These are phyloP conservation scores for Pleuronectes platessa DNA, from an alignment of 2,113 vertebrate genomes.

Conservation along the genomic window DNA sequence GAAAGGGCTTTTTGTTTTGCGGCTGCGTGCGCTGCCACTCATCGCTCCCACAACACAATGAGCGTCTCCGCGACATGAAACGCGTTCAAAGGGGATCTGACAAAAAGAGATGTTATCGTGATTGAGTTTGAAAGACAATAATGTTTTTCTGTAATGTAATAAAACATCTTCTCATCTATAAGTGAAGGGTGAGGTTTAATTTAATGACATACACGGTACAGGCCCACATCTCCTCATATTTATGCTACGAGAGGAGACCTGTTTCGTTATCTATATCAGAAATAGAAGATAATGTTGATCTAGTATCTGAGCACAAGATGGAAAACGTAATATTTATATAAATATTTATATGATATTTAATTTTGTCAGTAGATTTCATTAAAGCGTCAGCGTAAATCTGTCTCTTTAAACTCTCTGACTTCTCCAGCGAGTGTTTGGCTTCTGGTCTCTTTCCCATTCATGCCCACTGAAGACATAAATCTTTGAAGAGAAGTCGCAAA, in stretches of 20 bases:
- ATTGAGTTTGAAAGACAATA: conserved; percentile 24
- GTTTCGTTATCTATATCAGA: background rate
- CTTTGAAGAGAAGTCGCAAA: background rate
- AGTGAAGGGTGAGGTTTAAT: conserved; percentile 7
- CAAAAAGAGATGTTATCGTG: conserved; percentile 7
- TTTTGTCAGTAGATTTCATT: background rate
- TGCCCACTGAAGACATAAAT: background rate
- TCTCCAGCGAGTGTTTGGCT: background rate
- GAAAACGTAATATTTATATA: background rate
- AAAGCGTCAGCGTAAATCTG: background rate
- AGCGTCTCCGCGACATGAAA: conserved; percentile 30
- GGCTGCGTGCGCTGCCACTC: conserved; percentile 16
- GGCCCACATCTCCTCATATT: background rate
- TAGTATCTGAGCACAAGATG: background rate
- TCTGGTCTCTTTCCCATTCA: no score
- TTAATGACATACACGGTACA: background rate
- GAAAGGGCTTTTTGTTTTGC: conserved; percentile 54
- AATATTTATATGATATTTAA: no score
- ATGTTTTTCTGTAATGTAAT: conserved; percentile 18
- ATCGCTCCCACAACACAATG: conserved; percentile 23
- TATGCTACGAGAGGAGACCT: conserved; percentile 13
- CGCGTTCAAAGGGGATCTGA: background rate
- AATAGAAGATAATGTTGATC: background rate
- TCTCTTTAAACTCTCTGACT: background rate
- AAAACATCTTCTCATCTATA: conserved; percentile 1